phyloP scores from a whole-genome alignment of 2,113 vertebrate species.

The Lagenorhynchus albirostris region DNA sequence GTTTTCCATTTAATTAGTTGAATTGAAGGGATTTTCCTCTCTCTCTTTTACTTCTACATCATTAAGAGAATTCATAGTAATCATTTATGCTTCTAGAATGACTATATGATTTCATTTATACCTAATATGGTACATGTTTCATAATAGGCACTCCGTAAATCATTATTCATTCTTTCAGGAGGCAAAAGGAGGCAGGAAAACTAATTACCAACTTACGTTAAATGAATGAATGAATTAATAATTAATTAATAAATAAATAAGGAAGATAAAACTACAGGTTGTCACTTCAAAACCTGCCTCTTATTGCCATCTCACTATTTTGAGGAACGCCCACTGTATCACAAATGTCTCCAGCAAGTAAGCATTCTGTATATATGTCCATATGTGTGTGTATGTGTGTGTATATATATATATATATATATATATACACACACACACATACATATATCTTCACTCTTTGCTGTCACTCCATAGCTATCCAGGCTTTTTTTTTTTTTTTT shows the following conservation, averaged over 20 bases:
- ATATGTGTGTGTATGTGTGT: accelerated
- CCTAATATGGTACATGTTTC: not conserved
- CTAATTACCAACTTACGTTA: not conserved
- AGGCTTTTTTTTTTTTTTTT: too few relatives aligned
- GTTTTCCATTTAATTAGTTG: not conserved
- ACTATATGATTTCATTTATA: not conserved
- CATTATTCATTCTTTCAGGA: slow-evolving; percentile 5
- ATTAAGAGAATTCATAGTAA: not conserved
- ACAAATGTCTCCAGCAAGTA: not conserved
- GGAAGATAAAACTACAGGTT: not conserved
- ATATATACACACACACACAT: accelerated
- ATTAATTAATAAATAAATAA: not conserved
- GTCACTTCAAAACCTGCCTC: not conserved
- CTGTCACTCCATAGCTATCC: not conserved
- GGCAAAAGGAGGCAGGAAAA: not conserved
- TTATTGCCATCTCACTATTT: not conserved
- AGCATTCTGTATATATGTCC: not conserved
- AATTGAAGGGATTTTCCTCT: not conserved
- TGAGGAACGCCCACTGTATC: not conserved
- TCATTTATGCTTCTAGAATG: not conserved
- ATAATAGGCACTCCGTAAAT: not conserved
- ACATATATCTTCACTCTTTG: not conserved
- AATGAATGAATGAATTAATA: not conserved
- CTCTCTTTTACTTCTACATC: not conserved
- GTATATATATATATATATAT: accelerated